Percentiles rank a stretch among this genome's conserved stretches.
Evolutionary conservation across 2,888 invertebrate species (phyloP).

Genomic region (Malacosoma neustria): DNA sequence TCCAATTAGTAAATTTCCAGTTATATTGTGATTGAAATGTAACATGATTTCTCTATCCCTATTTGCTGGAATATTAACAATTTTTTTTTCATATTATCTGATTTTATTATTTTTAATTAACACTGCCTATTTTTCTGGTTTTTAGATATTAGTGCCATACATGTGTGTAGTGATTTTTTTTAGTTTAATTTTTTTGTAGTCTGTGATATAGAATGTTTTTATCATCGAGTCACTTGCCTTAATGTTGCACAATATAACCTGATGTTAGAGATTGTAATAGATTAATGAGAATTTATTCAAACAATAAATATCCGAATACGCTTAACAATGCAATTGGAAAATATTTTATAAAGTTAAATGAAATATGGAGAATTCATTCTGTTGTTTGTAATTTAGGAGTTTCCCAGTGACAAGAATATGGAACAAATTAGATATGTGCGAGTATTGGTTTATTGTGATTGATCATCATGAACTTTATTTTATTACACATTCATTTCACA

Average conservation of each 20-base stretch:
- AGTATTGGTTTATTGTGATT: neutral
- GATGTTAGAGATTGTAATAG: slow-evolving; percentile 11
- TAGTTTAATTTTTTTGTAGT: slow-evolving; percentile 58
- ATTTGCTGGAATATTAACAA: no score
- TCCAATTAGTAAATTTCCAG: slow-evolving; percentile 50
- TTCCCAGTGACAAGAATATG: neutral
- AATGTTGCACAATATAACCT: slow-evolving; percentile 17
- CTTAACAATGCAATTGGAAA: neutral
- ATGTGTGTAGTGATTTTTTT: slow-evolving; percentile 51
- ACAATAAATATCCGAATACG: neutral
- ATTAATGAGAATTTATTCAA: slow-evolving; percentile 1
- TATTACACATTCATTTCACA: neutral
- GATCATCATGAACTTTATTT: no score
- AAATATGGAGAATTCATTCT: neutral
- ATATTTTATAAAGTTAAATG: neutral
- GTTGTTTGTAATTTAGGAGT: no score
- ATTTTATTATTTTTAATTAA: no score
- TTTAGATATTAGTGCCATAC: slow-evolving; percentile 67
- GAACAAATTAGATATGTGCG: neutral
- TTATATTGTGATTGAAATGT: slow-evolving; percentile 73
- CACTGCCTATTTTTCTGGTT: slow-evolving; percentile 48
- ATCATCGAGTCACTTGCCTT: slow-evolving; percentile 53
- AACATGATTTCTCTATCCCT: slow-evolving; percentile 53
- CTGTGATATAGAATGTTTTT: slow-evolving; percentile 62
- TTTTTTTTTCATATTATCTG: no score